These are phyloP conservation scores for Diorhabda elongata DNA, from an alignment of 1,140 invertebrate genomes.

Conservation along the genomic window DNA sequence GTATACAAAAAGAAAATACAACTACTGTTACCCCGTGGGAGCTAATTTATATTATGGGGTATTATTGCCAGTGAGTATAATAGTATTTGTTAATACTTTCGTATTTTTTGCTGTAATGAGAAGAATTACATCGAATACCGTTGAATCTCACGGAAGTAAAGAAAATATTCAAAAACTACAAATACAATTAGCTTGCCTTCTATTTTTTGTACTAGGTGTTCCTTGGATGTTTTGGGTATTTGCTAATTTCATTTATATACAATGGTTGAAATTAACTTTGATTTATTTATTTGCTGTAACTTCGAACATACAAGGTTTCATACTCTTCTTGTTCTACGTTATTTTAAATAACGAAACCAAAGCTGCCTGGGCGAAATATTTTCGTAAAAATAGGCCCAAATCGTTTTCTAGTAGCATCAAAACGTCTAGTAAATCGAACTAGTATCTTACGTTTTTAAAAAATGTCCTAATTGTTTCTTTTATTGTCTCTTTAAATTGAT, in stretches of 20 bases:
- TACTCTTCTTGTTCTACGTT: slow-evolving; percentile 60
- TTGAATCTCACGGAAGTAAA: slow-evolving; percentile 49
- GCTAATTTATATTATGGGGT: slow-evolving; percentile 51
- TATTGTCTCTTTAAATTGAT: too few relatives aligned
- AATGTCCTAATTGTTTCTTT: too few relatives aligned
- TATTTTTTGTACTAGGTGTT: slow-evolving; percentile 59
- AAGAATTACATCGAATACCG: slow-evolving; percentile 50
- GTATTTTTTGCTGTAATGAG: slow-evolving; percentile 55
- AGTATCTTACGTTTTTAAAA: too few relatives aligned
- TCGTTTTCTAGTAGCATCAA: slow-evolving; percentile 5
- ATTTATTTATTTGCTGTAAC: slow-evolving; percentile 59
- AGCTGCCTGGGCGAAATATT: slow-evolving; percentile 46
- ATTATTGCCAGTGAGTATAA: slow-evolving; percentile 53
- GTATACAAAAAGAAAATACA: slow-evolving; percentile 43
- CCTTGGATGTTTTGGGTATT: slow-evolving; percentile 62
- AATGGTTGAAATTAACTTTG: slow-evolving; percentile 43
- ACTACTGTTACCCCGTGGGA: slow-evolving; percentile 56
- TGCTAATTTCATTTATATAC: slow-evolving; percentile 48
- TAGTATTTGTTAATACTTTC: slow-evolving; percentile 53
- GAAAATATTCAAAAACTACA: slow-evolving; percentile 53
- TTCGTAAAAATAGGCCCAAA: neutral
- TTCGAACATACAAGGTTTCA: slow-evolving; percentile 59
- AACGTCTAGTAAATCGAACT: slow-evolving; percentile 3
- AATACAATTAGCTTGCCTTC: slow-evolving; percentile 53
- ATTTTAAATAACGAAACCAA: slow-evolving; percentile 55